Conservation (phyloP, 2,888 invertebrate genomes). For the Tanaodytes sp. region DNA sequence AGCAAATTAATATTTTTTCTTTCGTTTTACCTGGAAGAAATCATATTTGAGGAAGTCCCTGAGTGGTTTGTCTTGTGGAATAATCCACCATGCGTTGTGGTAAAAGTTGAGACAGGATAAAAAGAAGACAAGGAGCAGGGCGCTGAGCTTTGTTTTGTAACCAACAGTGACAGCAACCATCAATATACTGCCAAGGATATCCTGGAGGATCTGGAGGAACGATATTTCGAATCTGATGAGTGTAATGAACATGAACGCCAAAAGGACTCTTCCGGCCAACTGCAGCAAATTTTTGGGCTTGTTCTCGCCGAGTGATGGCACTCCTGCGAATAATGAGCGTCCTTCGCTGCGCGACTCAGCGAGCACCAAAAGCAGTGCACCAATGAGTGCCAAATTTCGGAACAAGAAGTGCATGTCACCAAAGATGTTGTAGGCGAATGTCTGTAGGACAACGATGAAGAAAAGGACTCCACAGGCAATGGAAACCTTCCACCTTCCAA, state of each 20-base stretch:
- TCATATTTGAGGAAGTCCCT: constrained; percentile 99
- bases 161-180: constrained; percentile 98
- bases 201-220: constrained; percentile 92
- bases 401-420: constrained; percentile 98
- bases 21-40: constrained; percentile 92
- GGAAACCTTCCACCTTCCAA: constrained; percentile 91
- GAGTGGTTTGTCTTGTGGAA: constrained; percentile 94
- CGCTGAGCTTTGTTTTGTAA: constrained; percentile 98
- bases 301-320: constrained; percentile 92
- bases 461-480: constrained; percentile 93
- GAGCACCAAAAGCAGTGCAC: constrained; percentile 94
- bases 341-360: constrained; percentile 97
- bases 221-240: constrained; percentile 93
- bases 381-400: constrained; percentile 96
- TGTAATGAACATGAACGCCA: constrained; percentile 99
- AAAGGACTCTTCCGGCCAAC: constrained; percentile 92
- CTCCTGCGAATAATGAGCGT: constrained; percentile 95
- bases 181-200: constrained; percentile 92
- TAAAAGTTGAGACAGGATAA: constrained; percentile 93
- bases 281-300: constrained; percentile 97
- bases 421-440: constrained; percentile 95
- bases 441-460: constrained; percentile 96
- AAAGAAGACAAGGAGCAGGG: constrained; percentile 92
- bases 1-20: not conserved
- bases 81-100: constrained; percentile 98